Evolutionary conservation across 2,888 invertebrate genomes (phyloP), one percentile per base, ranked within the genome.

Genomic region (Carabus problematicus): DNA sequence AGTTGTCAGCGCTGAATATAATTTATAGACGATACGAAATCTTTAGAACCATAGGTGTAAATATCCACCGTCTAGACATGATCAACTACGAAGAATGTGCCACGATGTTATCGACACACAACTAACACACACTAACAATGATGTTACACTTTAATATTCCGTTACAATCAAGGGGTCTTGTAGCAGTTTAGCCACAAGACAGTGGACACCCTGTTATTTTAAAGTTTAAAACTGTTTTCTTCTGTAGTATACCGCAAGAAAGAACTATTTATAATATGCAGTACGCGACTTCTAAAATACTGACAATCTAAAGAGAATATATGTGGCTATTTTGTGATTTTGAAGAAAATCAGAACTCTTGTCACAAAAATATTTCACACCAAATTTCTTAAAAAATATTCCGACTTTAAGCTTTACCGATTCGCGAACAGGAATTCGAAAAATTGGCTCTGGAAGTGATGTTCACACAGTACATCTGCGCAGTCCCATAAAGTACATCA

Each of bases 11-110:
- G 52, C 9, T 52, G 45, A 64, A 39, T 64, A 58, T 66, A 58
- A 66, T 66, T 66, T 66, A 66, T 58, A 18, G 66, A 58, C 41
- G 66, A 49, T 66, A 66, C 56, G 66, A n/a, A 66, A 66, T 58
- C 66, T 66, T 59, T 58, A 39, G 66, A 47, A 56, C 52, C 40
- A 58, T n/a, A 66, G 47, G 59, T 66, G 66, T 66, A 59, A 66
- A 66, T 63, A 52, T 54, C 42, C 39, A 19, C 19, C 29, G 58
- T 39, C 56, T n/a, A 52, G 19, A n/a, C 52, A 19, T 18, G 7
- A 52, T 4, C 16, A 16, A 45, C 45, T 11, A 12, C 3, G 9
- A 12, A 3, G 9, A 18, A 55, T 9, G 16, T 66, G 58, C 58
- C 47, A 59, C 18, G 66, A 66, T 66, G 29, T 58, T 66, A 66